Percentiles rank a stretch among this genome's conserved stretches.
Conservation (phyloP, 92 coral and sea anemone genomes). For the Pocillopora meandrina region DNA sequence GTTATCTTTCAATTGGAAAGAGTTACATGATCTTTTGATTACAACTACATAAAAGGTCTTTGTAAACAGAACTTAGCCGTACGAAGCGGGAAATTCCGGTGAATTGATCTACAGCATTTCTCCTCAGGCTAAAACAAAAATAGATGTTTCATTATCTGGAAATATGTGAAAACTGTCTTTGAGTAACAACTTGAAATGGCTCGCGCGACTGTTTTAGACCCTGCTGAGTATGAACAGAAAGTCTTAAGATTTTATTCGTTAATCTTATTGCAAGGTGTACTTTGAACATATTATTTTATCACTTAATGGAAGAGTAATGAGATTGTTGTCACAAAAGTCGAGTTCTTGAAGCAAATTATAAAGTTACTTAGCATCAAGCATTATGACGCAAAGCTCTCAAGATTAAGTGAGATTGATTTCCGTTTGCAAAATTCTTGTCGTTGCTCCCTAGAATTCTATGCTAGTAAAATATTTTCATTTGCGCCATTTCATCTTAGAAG, state of each 20-base stretch:
- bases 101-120: background rate
- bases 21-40: too few species aligned
- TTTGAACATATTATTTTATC: background rate
- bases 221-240: background rate
- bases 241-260: background rate
- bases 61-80: background rate
- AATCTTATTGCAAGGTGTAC: background rate
- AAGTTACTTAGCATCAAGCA: slow-evolving; percentile 19
- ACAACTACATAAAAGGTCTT: too few species aligned
- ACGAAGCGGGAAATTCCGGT: background rate
- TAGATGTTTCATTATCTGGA: background rate
- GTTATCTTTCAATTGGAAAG: too few species aligned
- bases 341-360: background rate
- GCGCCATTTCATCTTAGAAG: background rate
- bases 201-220: background rate
- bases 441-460: slow-evolving; percentile 5
- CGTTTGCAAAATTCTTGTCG: background rate
- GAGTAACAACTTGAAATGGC: background rate
- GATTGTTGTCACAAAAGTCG: background rate
- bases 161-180: background rate
- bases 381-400: slow-evolving; percentile 22
- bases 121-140: background rate
- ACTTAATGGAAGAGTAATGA: background rate
- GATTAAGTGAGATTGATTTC: slow-evolving; percentile 23
- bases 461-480: background rate